Conservation (phyloP, 1,140 invertebrate genomes). For the Lucilia cuprina region DNA sequence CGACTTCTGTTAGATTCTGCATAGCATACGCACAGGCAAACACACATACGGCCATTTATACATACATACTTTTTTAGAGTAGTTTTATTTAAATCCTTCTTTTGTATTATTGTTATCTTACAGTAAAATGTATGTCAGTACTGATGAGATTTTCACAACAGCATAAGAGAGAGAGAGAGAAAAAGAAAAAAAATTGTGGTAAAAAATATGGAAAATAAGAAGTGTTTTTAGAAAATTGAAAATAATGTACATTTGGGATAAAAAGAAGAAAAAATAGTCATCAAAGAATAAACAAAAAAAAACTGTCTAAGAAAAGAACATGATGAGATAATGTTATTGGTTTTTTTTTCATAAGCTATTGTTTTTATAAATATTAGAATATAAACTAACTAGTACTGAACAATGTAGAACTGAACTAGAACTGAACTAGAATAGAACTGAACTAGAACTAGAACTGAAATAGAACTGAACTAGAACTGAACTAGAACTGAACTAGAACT, state of each 20-base stretch:
- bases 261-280: background rate
- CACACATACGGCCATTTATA: background rate
- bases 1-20: no score
- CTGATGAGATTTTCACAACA: slow-evolving; percentile 12
- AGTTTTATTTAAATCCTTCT: background rate
- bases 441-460: no score
- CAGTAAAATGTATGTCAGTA: slow-evolving; percentile 20
- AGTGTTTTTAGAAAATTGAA: slow-evolving; percentile 25
- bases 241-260: slow-evolving; percentile 21
- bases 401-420: no score
- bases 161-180: background rate
- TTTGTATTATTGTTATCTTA: background rate
- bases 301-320: no score
- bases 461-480: no score
- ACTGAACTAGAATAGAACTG: no score
- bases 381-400: no score
- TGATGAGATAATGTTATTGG: no score
- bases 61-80: background rate
- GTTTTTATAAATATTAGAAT: no score
- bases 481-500: no score
- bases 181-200: background rate
- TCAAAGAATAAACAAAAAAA: background rate
- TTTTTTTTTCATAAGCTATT: no score
- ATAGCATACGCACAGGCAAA: background rate
- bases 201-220: background rate